phyloP scores from a whole-genome alignment of 30 jellyfish, hydroid and myxozoan genomes.

The Aurelia aurita region DNA sequence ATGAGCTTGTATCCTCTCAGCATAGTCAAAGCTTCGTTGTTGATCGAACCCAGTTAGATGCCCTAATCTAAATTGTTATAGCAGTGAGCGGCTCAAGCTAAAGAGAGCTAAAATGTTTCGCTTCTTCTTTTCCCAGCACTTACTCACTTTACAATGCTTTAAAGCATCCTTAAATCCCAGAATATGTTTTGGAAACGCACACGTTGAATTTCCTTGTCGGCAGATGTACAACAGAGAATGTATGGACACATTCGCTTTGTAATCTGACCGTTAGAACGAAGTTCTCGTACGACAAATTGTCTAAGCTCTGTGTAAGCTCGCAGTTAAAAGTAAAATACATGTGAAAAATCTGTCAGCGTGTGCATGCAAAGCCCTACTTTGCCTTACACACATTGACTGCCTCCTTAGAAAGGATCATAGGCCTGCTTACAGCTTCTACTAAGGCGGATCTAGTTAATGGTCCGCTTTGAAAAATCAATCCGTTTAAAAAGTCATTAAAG shows the following conservation, averaged over 20 bases:
- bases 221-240: background rate
- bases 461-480: constrained; percentile 20
- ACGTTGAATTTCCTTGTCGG: too few species aligned
- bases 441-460: constrained; percentile 1
- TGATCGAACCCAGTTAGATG: too few species aligned
- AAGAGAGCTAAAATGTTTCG: too few species aligned
- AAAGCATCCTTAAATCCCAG: too few species aligned
- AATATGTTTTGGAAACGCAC: too few species aligned
- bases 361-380: constrained; percentile 2
- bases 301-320: constrained; percentile 10
- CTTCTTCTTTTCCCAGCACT: too few species aligned
- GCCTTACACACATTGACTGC: background rate
- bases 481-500: constrained; percentile 26
- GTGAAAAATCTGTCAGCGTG: constrained; percentile 4
- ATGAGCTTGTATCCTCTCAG: too few species aligned
- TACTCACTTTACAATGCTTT: too few species aligned
- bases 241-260: constrained; percentile 9
- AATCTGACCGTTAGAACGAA: constrained; percentile 46
- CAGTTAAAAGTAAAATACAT: background rate
- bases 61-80: too few species aligned
- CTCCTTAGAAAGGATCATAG: background rate
- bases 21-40: too few species aligned
- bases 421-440: background rate
- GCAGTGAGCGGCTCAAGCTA: too few species aligned
- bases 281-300: background rate